Conservation (phyloP, 2,888 invertebrate species). For the Mylabris sibirica region DNA sequence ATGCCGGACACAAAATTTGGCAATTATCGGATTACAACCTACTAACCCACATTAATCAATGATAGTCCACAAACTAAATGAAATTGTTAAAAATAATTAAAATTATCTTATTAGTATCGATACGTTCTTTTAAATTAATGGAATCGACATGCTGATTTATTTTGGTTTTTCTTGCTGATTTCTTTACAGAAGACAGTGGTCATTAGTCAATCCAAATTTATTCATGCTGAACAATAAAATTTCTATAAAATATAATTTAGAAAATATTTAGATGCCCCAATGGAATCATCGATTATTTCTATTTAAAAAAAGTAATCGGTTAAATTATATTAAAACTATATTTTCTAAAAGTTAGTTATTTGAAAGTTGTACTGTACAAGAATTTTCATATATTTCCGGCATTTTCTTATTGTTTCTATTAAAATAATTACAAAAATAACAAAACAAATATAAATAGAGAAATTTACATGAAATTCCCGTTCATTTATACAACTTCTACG, state of each 20-base stretch:
- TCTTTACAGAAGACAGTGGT: background rate
- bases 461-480: constrained; percentile 29
- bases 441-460: background rate
- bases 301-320: background rate
- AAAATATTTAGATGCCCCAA: constrained; percentile 5
- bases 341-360: background rate
- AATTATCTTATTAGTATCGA: constrained; percentile 6
- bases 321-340: background rate
- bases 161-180: background rate
- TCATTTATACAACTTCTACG: constrained; percentile 24
- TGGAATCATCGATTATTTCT: background rate
- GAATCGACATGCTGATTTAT: background rate
- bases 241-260: constrained; percentile 16
- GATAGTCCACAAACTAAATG: constrained; percentile 21
- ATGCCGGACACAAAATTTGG: constrained; percentile 25
- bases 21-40: constrained; percentile 38
- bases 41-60: constrained; percentile 39
- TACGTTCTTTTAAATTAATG: background rate
- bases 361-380: constrained; percentile 9
- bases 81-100: constrained; percentile 25
- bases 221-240: constrained; percentile 9
- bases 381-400: constrained; percentile 2
- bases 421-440: constrained; percentile 9
- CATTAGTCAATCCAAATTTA: background rate
- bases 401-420: background rate